These are phyloP conservation scores for Nycticryphes semicollaris DNA, from an alignment of 2,113 vertebrate genomes.

Conservation along the genomic window DNA sequence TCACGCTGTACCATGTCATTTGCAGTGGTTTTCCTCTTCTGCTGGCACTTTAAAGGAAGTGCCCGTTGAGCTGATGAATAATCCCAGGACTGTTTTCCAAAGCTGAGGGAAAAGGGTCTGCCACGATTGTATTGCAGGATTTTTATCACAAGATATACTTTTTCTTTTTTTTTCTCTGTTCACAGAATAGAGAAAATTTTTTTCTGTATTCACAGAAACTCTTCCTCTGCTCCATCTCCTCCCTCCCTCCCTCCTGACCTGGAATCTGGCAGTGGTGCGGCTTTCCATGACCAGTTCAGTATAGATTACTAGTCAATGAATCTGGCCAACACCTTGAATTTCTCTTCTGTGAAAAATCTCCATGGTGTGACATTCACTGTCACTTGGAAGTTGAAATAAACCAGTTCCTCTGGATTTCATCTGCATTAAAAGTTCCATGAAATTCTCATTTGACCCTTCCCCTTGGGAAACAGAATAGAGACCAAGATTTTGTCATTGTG, in stretches of 20 bases:
- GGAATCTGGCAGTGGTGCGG: neutral
- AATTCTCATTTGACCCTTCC: neutral
- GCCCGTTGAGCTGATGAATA: neutral
- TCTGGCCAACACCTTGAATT: neutral
- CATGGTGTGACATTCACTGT: neutral
- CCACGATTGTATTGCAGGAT: neutral
- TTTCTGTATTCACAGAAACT: neutral
- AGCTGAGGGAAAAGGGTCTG: neutral
- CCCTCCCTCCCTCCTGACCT: neutral
- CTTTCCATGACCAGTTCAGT: neutral
- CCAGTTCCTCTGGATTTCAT: neutral
- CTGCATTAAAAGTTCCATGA: neutral
- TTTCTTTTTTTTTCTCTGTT: too few species aligned
- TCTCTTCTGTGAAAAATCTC: neutral
- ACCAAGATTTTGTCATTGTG: neutral
- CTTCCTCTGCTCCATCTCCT: neutral
- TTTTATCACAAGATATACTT: neutral
- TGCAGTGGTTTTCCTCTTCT: constrained; percentile 33
- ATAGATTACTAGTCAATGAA: neutral
- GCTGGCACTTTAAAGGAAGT: neutral
- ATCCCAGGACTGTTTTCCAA: neutral
- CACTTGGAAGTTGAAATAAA: neutral
- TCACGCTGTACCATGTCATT: constrained; percentile 20
- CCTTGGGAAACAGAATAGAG: neutral
- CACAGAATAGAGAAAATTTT: too few species aligned